Percentiles rank a stretch among this genome's conserved stretches.
phyloP scores from a whole-genome alignment of 2,888 invertebrate species.

The Sipha maydis region DNA sequence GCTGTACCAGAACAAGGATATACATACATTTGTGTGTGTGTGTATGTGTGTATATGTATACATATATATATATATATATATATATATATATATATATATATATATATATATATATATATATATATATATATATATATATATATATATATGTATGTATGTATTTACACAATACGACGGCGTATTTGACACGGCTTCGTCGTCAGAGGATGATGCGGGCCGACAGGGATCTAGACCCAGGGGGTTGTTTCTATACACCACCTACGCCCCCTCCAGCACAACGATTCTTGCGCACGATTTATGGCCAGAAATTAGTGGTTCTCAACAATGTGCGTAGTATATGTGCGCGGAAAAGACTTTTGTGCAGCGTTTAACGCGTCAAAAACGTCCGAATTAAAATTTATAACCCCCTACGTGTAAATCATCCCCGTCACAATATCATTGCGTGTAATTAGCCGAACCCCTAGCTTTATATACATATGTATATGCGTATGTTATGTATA shows the following conservation, averaged over 20 bases:
- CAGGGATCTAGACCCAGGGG: not conserved
- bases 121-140: no score
- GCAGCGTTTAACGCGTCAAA: conserved; percentile 33
- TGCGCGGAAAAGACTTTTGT: not conserved
- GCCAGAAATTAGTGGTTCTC: conserved; percentile 55
- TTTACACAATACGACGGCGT: not conserved
- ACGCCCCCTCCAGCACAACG: not conserved
- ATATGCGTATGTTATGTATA: not conserved
- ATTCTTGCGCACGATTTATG: conserved; percentile 17
- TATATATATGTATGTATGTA: no score
- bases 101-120: no score
- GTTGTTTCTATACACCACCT: not conserved
- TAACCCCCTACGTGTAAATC: conserved; percentile 23
- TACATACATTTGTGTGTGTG: not conserved
- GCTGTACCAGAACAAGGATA: not conserved
- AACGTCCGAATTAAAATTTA: conserved; percentile 39
- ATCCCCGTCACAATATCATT: conserved; percentile 22
- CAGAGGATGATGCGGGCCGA: not conserved
- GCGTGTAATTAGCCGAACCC: not conserved
- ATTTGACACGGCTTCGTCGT: conserved; percentile 30
- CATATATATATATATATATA: no score
- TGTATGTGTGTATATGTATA: not conserved
- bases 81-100: no score
- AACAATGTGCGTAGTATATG: not conserved
- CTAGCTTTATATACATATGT: not conserved